Evolutionary conservation across 2,888 invertebrate species (phyloP).

Genomic region (Patella caerulea): DNA sequence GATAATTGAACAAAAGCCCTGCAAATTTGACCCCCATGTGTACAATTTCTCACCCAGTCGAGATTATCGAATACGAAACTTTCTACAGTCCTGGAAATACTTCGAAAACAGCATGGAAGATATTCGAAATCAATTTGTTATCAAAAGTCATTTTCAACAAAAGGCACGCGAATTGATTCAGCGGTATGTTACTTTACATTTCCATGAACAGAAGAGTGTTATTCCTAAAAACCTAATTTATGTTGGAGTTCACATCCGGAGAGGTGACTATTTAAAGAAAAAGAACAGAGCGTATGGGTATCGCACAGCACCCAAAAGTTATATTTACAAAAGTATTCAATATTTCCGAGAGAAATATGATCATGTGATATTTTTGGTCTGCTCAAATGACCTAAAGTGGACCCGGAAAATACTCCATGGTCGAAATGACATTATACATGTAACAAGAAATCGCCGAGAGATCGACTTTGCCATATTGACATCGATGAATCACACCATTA

Average conservation of each 20-base stretch:
- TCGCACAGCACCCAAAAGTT: not conserved
- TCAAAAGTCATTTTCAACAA: not conserved
- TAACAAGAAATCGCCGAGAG: not conserved
- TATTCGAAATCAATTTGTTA: not conserved
- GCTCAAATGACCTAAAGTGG: not conserved
- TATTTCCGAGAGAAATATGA: not conserved
- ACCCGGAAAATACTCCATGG: not conserved
- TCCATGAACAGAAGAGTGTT: not conserved
- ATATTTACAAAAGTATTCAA: slow-evolving; percentile 3
- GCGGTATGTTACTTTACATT: not conserved
- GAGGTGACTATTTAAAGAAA: not conserved
- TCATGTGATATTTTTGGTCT: not conserved
- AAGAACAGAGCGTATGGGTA: not conserved
- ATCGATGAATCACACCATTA: not conserved
- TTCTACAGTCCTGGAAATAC: slow-evolving; percentile 1
- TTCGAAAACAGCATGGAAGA: not conserved
- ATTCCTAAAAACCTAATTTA: not conserved
- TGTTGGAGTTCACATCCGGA: not conserved
- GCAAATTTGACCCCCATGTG: not conserved
- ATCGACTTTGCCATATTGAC: not conserved
- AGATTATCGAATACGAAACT: not conserved
- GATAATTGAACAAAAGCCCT: not conserved
- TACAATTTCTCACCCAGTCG: not conserved
- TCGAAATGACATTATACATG: not conserved
- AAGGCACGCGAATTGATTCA: not conserved